These are phyloP conservation scores for Telmatherina bonti DNA, from an alignment of 2,797 vertebrate species.

Conservation along the genomic window DNA sequence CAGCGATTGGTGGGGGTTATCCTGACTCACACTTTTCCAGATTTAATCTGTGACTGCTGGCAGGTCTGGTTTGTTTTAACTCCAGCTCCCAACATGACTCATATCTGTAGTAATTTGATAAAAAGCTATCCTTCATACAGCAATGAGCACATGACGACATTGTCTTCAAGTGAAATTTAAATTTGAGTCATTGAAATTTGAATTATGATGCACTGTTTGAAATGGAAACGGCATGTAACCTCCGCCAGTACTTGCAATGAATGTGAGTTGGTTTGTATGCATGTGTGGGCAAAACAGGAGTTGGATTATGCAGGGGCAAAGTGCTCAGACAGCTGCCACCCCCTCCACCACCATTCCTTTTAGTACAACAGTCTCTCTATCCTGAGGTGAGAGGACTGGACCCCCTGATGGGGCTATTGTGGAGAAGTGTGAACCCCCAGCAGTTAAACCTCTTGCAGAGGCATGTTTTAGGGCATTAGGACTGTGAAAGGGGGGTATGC, in stretches of 20 bases:
- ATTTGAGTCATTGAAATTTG: background rate
- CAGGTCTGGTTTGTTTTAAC: constrained; percentile 68
- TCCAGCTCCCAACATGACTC: constrained; percentile 60
- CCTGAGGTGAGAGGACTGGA: constrained; percentile 74
- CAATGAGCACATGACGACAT: constrained; percentile 29
- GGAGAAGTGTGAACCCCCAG: constrained; percentile 75
- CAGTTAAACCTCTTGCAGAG: constrained; percentile 65
- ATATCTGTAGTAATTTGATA: constrained; percentile 56
- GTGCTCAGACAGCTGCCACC: constrained; percentile 71
- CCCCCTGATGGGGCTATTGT: constrained; percentile 74
- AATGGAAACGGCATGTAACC: constrained; percentile 40
- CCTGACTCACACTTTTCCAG: constrained; percentile 63
- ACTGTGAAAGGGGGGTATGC: constrained; percentile 18
- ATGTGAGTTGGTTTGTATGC: constrained; percentile 40
- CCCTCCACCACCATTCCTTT: constrained; percentile 24
- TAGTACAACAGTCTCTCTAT: constrained; percentile 70
- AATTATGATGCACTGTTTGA: constrained; percentile 25
- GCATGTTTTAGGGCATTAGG: constrained; percentile 38
- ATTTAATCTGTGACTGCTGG: constrained; percentile 67
- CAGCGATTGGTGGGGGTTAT: constrained; percentile 46
- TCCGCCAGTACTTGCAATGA: constrained; percentile 12
- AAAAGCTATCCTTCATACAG: constrained; percentile 36
- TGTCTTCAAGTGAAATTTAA: background rate
- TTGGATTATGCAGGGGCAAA: constrained; percentile 43
- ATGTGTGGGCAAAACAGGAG: constrained; percentile 26